phyloP scores from a whole-genome alignment of 30 jellyfish, hydroid and myxozoan genomes.

The Chironex yamaguchii region DNA sequence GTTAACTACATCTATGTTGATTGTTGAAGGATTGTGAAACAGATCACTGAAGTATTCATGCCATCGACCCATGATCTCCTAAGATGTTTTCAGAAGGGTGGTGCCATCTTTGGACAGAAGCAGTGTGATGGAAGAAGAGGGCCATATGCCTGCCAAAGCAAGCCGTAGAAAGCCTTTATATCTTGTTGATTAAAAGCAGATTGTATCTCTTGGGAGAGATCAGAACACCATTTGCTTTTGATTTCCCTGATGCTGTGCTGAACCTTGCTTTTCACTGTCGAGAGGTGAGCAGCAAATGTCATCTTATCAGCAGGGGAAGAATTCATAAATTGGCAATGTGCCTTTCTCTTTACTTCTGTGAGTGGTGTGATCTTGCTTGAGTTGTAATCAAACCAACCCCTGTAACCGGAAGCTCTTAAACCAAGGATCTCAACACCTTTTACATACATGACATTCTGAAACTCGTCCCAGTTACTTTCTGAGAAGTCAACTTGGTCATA shows the following conservation, averaged over 20 bases:
- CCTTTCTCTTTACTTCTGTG: conserved; percentile 1
- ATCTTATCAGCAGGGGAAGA: not conserved
- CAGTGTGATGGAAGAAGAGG: no score
- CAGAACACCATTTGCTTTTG: not conserved
- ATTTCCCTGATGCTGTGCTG: not conserved
- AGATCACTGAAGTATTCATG: no score
- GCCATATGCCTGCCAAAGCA: no score
- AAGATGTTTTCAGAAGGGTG: no score
- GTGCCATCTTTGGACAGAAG: no score
- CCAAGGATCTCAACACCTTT: conserved; percentile 4
- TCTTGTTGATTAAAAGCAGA: not conserved
- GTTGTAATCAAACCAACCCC: conserved; percentile 64
- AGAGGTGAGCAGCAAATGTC: not conserved
- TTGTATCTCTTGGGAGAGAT: not conserved
- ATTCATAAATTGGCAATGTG: no score
- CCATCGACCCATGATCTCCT: no score
- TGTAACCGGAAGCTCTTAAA: conserved; percentile 3
- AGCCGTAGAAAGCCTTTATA: not conserved
- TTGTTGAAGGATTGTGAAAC: no score
- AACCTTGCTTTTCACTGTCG: not conserved
- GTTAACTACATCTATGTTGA: no score
- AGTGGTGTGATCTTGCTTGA: not conserved
- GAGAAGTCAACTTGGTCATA: not conserved
- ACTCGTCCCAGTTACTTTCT: conserved; percentile 27
- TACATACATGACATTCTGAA: not conserved